Evolutionary conservation across 2,797 vertebrate genomes (phyloP).

Genomic region (Oophaga sylvatica): DNA sequence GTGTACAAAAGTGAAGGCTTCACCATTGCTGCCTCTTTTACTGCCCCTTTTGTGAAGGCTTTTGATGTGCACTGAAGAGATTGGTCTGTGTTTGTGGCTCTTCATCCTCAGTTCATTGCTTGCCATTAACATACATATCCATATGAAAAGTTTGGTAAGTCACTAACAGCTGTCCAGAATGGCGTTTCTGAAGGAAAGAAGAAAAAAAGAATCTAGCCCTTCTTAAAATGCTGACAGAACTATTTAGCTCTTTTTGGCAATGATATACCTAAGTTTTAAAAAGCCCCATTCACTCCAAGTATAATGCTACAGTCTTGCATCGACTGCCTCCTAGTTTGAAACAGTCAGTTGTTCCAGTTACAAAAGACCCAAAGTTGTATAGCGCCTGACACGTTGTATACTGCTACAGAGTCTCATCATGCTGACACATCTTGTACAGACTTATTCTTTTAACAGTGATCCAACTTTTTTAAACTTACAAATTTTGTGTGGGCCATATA

Average conservation of each 20-base stretch:
- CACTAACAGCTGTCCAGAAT: conserved; percentile 99
- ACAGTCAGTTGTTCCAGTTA: conserved; percentile 84
- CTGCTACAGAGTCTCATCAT: conserved; percentile 57
- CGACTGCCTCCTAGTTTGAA: conserved; percentile 81
- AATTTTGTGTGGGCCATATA: neutral
- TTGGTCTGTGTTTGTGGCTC: conserved; percentile 93
- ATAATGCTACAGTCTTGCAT: conserved; percentile 91
- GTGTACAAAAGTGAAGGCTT: conserved; percentile 99
- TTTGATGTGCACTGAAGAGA: conserved; percentile 99
- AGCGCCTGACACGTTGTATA: conserved; percentile 70
- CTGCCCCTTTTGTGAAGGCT: conserved; percentile 99
- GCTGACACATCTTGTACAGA: conserved; percentile 5
- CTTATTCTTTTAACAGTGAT: conserved; percentile 16
- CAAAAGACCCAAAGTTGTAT: conserved; percentile 76
- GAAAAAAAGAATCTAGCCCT: conserved; percentile 83
- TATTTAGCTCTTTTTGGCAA: conserved; percentile 96
- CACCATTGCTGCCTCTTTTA: conserved; percentile 97
- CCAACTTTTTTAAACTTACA: neutral
- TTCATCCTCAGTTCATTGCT: conserved; percentile 99
- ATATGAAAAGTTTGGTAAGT: conserved; percentile 99
- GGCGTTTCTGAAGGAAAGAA: conserved; percentile 76
- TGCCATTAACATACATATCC: conserved; percentile 99
- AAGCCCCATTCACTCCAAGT: conserved; percentile 92
- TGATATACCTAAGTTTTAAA: conserved; percentile 99
- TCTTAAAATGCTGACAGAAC: conserved; percentile 96